Evolutionary conservation across 2,797 vertebrate genomes (phyloP).

Genomic region (Dermochelys coriacea): DNA sequence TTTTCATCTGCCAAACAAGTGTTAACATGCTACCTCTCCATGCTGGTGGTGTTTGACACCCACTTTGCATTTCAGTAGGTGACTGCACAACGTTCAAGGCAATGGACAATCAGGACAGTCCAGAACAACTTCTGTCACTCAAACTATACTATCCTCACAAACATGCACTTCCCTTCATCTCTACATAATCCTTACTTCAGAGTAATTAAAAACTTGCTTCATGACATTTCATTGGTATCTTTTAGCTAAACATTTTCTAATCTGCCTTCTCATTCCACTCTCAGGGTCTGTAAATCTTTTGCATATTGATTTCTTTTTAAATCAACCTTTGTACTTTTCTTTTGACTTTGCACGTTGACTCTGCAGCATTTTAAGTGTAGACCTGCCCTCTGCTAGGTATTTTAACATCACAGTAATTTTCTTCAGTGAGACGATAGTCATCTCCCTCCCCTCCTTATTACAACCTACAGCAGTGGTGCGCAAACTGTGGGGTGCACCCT

Average conservation of each 20-base stretch:
- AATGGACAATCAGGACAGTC: fast-evolving
- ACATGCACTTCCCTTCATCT: slow-evolving; percentile 16
- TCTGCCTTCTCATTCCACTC: neutral
- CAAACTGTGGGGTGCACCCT: neutral
- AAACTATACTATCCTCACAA: slow-evolving; percentile 29
- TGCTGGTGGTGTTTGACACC: neutral
- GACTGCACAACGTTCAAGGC: neutral
- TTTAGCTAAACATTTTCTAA: slow-evolving; percentile 15
- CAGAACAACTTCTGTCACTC: neutral
- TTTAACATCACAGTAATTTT: neutral
- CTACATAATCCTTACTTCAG: slow-evolving; percentile 17
- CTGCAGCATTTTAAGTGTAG: neutral
- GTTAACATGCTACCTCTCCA: neutral
- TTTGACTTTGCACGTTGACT: neutral
- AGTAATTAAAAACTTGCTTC: slow-evolving; percentile 34
- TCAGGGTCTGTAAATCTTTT: neutral
- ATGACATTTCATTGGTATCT: neutral
- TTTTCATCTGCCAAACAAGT: neutral
- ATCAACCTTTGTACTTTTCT: neutral
- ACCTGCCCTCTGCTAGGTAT: neutral
- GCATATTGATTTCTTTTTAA: neutral
- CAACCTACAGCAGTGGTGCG: neutral
- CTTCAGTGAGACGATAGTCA: neutral
- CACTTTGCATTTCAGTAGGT: neutral
- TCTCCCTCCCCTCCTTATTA: neutral